phyloP scores from a whole-genome alignment of 1,140 invertebrate species.

The Papilio dardanus region DNA sequence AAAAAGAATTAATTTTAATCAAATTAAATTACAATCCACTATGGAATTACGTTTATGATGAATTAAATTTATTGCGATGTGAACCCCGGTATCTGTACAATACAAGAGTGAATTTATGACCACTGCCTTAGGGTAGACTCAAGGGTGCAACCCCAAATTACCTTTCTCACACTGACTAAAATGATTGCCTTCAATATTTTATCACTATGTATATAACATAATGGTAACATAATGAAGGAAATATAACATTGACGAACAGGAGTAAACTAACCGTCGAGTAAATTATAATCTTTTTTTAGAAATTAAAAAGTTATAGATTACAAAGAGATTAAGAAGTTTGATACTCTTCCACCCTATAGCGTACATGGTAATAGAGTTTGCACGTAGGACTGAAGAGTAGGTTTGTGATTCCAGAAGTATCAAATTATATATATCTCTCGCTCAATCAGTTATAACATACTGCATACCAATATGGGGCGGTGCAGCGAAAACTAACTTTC shows the following conservation, averaged over 20 bases:
- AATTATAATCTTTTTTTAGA: not conserved
- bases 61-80: conserved; percentile 13
- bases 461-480: conserved; percentile 40
- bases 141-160: conserved; percentile 9
- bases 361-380: too few species aligned
- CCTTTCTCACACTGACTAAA: conserved; percentile 1
- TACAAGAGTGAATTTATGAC: conserved; percentile 2
- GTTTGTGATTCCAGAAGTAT: conserved; percentile 13
- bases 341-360: too few species aligned
- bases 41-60: not conserved
- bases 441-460: conserved; percentile 39
- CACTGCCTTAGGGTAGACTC: not conserved
- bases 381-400: not conserved
- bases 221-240: not conserved
- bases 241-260: too few species aligned
- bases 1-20: conserved; percentile 6
- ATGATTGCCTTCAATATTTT: not conserved
- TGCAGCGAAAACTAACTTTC: conserved; percentile 37
- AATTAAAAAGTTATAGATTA: too few species aligned
- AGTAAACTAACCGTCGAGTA: too few species aligned
- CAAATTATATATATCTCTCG: conserved; percentile 38
- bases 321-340: too few species aligned
- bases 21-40: not conserved
- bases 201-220: not conserved
- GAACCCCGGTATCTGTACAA: conserved; percentile 10